Evolutionary conservation across 1,140 invertebrate genomes (phyloP).

Genomic region (Rhagoletis zephyria): DNA sequence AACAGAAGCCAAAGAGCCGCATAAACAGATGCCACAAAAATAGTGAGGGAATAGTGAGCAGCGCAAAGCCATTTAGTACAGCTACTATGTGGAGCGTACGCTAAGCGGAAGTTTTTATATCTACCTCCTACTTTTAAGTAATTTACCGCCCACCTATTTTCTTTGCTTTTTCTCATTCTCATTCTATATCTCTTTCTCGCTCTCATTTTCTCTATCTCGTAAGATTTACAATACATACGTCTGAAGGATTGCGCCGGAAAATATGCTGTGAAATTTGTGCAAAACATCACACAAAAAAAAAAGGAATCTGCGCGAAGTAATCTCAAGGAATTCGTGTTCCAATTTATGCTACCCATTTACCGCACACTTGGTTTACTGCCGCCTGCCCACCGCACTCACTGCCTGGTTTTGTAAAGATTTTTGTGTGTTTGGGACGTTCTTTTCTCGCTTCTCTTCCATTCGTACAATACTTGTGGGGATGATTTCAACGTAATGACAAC

Average conservation of each 20-base stretch:
- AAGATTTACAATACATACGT: not conserved
- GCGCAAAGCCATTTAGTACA: conserved; percentile 6
- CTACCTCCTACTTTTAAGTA: not conserved
- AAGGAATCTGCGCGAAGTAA: conserved; percentile 37
- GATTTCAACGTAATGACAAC: conserved; percentile 1
- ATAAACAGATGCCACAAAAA: too few relatives aligned
- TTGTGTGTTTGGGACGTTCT: not conserved
- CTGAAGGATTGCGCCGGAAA: conserved; percentile 12
- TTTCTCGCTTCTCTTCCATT: not conserved
- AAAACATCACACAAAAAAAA: not conserved
- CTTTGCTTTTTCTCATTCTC: not conserved
- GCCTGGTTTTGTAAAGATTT: not conserved
- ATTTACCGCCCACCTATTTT: not conserved
- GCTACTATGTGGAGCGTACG: not conserved
- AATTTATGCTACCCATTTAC: not conserved
- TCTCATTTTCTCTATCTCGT: not conserved
- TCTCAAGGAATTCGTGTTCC: conserved; percentile 47
- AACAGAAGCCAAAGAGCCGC: not conserved
- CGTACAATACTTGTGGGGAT: not conserved
- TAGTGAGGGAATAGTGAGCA: not conserved
- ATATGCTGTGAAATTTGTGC: conserved; percentile 48
- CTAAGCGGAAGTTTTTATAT: not conserved
- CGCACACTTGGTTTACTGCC: too few relatives aligned
- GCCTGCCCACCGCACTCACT: not conserved
- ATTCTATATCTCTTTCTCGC: not conserved